Conservation (phyloP, 2,797 vertebrate species). For the Phaenicophaeus curvirostris region DNA sequence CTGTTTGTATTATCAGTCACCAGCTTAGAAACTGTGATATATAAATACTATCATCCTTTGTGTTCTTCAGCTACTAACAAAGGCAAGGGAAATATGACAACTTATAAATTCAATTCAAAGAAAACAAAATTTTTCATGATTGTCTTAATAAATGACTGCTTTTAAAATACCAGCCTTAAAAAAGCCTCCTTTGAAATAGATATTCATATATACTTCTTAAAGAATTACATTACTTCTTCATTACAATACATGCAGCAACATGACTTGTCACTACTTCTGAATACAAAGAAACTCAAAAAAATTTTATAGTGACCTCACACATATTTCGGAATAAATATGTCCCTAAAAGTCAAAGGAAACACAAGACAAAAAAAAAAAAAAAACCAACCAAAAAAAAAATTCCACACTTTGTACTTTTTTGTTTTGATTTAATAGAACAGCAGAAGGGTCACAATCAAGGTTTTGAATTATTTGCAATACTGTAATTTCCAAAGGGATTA, state of each 20-base stretch:
- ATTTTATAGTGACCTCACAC: background rate
- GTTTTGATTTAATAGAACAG: background rate
- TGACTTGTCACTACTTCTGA: background rate
- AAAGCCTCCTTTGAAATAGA: background rate
- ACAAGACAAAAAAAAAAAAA: background rate
- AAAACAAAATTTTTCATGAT: background rate
- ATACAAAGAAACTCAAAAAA: background rate
- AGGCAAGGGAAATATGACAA: background rate
- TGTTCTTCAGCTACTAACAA: background rate
- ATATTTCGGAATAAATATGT: background rate
- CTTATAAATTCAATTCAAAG: background rate
- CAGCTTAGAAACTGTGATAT: background rate
- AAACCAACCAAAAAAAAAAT: no score
- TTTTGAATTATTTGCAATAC: background rate
- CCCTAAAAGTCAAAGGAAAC: background rate
- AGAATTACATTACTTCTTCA: background rate
- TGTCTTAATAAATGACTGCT: background rate
- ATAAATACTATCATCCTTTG: background rate
- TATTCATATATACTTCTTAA: background rate
- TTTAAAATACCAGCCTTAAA: background rate
- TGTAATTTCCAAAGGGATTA: conserved; percentile 6
- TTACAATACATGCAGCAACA: background rate
- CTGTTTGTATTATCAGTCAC: background rate
- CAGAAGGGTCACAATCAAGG: background rate
- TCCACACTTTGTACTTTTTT: background rate